Conservation (phyloP, 2,888 invertebrate species). For the Andrena trimmerana region DNA sequence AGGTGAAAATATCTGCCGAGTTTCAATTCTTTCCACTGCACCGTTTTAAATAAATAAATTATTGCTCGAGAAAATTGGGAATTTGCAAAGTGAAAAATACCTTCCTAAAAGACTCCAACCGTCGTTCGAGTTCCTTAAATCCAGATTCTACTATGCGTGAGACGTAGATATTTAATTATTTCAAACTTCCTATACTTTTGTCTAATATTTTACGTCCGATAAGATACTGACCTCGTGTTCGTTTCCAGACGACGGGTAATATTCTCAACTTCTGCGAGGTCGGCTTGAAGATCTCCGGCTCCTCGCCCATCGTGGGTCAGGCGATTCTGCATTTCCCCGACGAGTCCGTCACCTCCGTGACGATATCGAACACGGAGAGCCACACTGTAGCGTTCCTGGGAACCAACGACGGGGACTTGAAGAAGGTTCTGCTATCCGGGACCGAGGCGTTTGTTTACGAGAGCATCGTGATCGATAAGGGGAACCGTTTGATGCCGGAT, state of each 20-base stretch:
- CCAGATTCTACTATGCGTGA: too few species aligned
- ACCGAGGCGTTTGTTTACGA: constrained; percentile 93
- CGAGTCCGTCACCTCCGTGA: constrained; percentile 93
- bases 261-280: constrained; percentile 97
- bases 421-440: constrained; percentile 93
- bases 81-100: too few species aligned
- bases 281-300: constrained; percentile 96
- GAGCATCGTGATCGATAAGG: constrained; percentile 92
- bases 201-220: too few species aligned
- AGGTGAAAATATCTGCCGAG: too few species aligned
- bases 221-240: constrained; percentile 2
- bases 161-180: too few species aligned
- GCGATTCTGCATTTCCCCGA: constrained; percentile 93
- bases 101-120: too few species aligned
- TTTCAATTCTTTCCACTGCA: too few species aligned
- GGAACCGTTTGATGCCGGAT: constrained; percentile 93
- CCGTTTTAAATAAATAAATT: too few species aligned
- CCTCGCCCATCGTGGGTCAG: constrained; percentile 92
- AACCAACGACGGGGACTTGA: constrained; percentile 93
- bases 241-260: constrained; percentile 91
- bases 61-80: too few species aligned
- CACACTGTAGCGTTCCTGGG: constrained; percentile 98
- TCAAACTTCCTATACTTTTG: too few species aligned
- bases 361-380: constrained; percentile 94
- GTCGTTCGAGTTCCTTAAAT: too few species aligned